Conservation (phyloP, 2,113 vertebrate species). For the Cyanoramphus novaezelandiae region DNA sequence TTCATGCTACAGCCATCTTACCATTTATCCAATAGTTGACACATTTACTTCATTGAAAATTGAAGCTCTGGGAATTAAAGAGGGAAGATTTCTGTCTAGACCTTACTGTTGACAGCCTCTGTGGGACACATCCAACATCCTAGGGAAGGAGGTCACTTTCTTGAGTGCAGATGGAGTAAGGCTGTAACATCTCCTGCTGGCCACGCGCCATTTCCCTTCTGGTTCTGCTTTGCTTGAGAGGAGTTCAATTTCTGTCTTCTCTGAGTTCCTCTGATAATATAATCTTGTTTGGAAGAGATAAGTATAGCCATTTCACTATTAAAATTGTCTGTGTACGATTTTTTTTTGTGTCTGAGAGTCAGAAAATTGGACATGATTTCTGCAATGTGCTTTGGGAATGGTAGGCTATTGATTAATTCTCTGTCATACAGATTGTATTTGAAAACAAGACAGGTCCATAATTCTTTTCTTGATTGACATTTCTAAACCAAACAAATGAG, state of each 20-base stretch:
- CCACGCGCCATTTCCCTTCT: neutral
- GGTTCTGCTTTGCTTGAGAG: neutral
- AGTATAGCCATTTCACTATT: conserved; percentile 51
- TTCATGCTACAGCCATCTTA: neutral
- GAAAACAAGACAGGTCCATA: conserved; percentile 46
- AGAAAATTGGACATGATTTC: conserved; percentile 50
- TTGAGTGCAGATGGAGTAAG: conserved; percentile 19
- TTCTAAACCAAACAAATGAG: conserved; percentile 24
- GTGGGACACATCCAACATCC: neutral
- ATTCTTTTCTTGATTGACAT: conserved; percentile 46
- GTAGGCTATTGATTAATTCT: conserved; percentile 54
- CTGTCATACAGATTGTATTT: conserved; percentile 35
- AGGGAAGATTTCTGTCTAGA: conserved; percentile 32
- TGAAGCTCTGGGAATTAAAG: conserved; percentile 35
- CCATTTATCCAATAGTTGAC: neutral
- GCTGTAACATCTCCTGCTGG: neutral
- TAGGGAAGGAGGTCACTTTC: conserved; percentile 21
- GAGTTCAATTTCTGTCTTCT: conserved; percentile 19
- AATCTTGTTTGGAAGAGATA: conserved; percentile 55
- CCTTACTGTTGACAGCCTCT: conserved; percentile 21
- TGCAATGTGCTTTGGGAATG: conserved; percentile 45
- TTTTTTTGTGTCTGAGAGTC: neutral
- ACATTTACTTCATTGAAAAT: conserved; percentile 9
- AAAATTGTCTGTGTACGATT: neutral
- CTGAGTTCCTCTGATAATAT: conserved; percentile 20